Evolutionary conservation across 2,797 vertebrate genomes (phyloP).

Genomic region (Coregonus sp.): DNA sequence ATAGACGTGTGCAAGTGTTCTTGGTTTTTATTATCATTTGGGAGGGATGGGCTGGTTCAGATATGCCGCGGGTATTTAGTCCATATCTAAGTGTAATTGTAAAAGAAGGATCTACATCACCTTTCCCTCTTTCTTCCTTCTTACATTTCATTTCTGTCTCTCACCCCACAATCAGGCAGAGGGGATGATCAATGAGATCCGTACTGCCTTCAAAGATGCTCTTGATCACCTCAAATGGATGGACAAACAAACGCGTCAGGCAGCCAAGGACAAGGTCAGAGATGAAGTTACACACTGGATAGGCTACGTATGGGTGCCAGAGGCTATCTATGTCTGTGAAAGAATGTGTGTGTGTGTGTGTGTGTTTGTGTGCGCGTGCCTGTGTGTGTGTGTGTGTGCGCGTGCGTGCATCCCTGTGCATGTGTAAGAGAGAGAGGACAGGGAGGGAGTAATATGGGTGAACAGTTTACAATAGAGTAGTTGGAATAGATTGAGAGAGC

Average conservation of each 20-base stretch:
- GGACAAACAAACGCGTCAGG: conserved; percentile 86
- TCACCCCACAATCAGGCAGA: conserved; percentile 79
- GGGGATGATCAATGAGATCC: conserved; percentile 92
- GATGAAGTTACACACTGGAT: not conserved
- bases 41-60: too few species aligned
- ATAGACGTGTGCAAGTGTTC: too few species aligned
- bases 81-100: not conserved
- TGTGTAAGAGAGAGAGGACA: not conserved
- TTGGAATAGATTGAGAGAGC: not conserved
- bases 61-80: too few species aligned
- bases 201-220: conserved; percentile 86
- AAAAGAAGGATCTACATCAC: not conserved
- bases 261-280: conserved; percentile 92
- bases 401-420: not conserved
- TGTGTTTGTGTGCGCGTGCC: not conserved
- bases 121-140: conserved; percentile 6
- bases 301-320: not conserved
- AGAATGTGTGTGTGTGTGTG: not conserved
- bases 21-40: too few species aligned
- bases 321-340: not conserved
- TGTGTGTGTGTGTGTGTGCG: conserved; percentile 7
- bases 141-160: conserved; percentile 1
- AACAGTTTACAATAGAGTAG: not conserved
- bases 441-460: not conserved
- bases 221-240: conserved; percentile 89